Evolutionary conservation across 2,888 invertebrate genomes (phyloP), one percentile per base, ranked within the genome.

Genomic region (Prosopocoilus inquinatus): DNA sequence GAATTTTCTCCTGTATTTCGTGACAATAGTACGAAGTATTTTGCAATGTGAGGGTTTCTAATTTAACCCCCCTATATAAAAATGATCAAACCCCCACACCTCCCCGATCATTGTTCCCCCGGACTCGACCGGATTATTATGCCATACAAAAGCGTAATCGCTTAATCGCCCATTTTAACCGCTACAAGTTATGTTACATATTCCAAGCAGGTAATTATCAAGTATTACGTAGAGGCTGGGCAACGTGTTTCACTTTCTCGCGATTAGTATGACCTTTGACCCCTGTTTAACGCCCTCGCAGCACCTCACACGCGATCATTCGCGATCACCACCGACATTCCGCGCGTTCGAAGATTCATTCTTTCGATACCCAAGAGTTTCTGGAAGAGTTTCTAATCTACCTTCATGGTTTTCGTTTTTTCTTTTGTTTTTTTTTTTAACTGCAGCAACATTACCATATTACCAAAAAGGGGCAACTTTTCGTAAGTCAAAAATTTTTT

Each of bases 251-350:
- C 68, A 72, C 72, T 70, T 70, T 71, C 70, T 68, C 69, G 72
- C 71, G 73, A 73, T 73, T 73, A 72, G 71, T 67, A 65, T 67
- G 73, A 72, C 71, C 73, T 67, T 55, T 71, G 71, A 71, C 70
- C 72, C 46, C 61, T 61, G 66, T 66, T 69, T 69, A 69, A 71
- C 72, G 71, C 72, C 72, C 69, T 70, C 70, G 64, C 67, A 67
- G 65, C 64, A 67, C 64, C 64, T 62, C 64, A 69, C 70, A 67
- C 67, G 64, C 67, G 67, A 66, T 67, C 65, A 48, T 46, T 49
- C 41, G 41, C 59, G 55, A 60, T 60, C 57, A 52, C 54, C 47
- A 41, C 43, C 51, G 51, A 50, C 50, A 45, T 50, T 55, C 50
- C 50, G 44, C 52, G 45, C 45, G 20, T 48, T 55, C 44, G 35